Evolutionary conservation across 2,888 invertebrate species (phyloP).

Genomic region (Lithodes maja): DNA sequence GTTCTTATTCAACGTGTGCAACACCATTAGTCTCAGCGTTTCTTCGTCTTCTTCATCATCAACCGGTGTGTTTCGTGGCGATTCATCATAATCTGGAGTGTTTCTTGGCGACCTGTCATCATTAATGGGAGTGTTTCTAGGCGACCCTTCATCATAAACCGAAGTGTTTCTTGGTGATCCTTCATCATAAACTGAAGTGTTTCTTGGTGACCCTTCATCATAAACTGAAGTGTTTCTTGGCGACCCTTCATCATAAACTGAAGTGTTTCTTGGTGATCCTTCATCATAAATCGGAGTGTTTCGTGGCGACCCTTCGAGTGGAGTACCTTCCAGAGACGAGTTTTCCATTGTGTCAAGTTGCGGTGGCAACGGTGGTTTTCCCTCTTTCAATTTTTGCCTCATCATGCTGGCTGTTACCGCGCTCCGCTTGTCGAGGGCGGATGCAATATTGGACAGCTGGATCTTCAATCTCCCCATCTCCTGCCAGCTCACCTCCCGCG

Average conservation of each 20-base stretch:
- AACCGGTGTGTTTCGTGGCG: neutral
- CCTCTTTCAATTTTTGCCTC: neutral
- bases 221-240: conserved; percentile 44
- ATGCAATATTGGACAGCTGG: conserved; percentile 36
- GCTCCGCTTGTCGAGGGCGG: neutral
- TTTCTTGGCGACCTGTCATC: neutral
- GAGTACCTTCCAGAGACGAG: neutral
- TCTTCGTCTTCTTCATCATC: conserved; percentile 60
- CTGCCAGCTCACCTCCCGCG: conserved; percentile 32
- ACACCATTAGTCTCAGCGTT: conserved; percentile 40
- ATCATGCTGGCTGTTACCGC: neutral
- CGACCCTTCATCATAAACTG: neutral
- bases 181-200: neutral
- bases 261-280: conserved; percentile 38
- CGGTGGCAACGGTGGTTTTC: neutral
- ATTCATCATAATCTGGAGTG: neutral
- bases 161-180: neutral
- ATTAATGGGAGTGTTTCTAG: conserved; percentile 44
- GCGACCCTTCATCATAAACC: conserved; percentile 42
- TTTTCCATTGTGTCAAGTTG: neutral
- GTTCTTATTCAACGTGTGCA: conserved; percentile 46
- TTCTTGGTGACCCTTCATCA: neutral
- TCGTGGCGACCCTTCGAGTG: neutral
- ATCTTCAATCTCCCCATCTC: conserved; percentile 39
- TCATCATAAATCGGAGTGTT: neutral